Evolutionary conservation across 2,113 vertebrate genomes (phyloP), one percentile per base, ranked within the genome.

Genomic region (Oryzias celebensis): DNA sequence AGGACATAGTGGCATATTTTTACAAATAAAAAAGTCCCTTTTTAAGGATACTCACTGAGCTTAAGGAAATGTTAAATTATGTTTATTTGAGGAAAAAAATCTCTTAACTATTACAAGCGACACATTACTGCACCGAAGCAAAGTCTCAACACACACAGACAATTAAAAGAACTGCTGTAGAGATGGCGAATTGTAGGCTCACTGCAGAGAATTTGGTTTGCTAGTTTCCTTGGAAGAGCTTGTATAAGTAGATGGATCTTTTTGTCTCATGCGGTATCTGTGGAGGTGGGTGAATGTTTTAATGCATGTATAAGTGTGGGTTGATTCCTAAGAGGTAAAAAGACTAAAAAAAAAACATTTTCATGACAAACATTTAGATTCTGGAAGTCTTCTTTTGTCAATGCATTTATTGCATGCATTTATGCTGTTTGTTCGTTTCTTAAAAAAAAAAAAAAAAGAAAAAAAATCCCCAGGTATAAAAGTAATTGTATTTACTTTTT

Each of bases 1-100:
- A 42, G 42, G 59, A 50, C 48, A 43, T 44, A 55, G 28, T 69
- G 59, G 67, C 74, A 75, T 54, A 66, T 14, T 73, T 74, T 67
- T 26, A 68, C 52, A 70, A 52, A 56, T 73, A 62, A 62, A 66
- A 67, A 42, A 64, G 68, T 52, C 47, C 54, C 46, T 5, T 77
- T 77, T 68, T 68, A 73, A 76, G 52, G 4, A 63, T 52, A 36
- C 44, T 54, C 60, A 64, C 55, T 55, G 20, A 52, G 58, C 68
- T 53, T 28, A 63, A 71, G 59, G 64, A 65, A 62, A 69, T 63
- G 54, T 62, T 13, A 20, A 20, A 20, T 20, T 18, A 20, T 18
- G 7, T 12, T 46, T 64, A 57, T 5, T n/a, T 61, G 49, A 58
- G 52, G 46, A 48, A 10, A 18, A 62, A 78, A 77, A 78, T 71